Percentiles rank a stretch among this genome's conserved stretches.
phyloP scores from a whole-genome alignment of 2,888 invertebrate species.

The Ormyrus rosae region DNA sequence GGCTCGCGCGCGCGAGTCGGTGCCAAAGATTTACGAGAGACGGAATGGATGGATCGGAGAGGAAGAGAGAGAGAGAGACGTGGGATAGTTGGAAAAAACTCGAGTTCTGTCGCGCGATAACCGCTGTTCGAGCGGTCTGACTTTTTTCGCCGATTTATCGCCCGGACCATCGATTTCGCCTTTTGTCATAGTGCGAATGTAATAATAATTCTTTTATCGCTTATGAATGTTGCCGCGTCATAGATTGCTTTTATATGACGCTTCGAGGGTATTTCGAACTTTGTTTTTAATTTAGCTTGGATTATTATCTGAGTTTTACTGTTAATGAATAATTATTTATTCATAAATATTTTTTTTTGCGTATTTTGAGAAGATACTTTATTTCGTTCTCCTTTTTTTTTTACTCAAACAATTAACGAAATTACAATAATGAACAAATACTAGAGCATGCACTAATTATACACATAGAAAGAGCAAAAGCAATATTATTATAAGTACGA shows the following conservation, averaged over 20 bases:
- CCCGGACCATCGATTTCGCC: slow-evolving; percentile 11
- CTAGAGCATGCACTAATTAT: no score
- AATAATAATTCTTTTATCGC: slow-evolving; percentile 39
- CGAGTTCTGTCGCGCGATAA: slow-evolving; percentile 36
- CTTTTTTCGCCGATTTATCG: slow-evolving; percentile 46
- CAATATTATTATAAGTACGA: no score
- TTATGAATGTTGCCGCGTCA: neutral
- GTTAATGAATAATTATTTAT: no score
- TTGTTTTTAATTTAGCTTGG: no score
- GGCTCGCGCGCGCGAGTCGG: slow-evolving; percentile 14
- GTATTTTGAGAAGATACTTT: no score
- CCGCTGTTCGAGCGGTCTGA: neutral
- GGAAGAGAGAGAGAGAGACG: slow-evolving; percentile 1
- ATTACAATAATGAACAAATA: no score
- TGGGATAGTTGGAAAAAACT: slow-evolving; percentile 10
- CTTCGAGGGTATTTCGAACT: no score
- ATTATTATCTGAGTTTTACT: no score
- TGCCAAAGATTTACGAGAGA: slow-evolving; percentile 67
- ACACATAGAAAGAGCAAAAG: no score
- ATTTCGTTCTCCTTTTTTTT: no score
- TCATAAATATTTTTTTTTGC: no score
- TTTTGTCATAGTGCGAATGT: slow-evolving; percentile 15
- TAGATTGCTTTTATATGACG: neutral
- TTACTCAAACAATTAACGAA: no score
- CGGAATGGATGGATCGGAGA: slow-evolving; percentile 37